Evolutionary conservation across 2,113 vertebrate species (phyloP).

Genomic region (Glareola pratincola): DNA sequence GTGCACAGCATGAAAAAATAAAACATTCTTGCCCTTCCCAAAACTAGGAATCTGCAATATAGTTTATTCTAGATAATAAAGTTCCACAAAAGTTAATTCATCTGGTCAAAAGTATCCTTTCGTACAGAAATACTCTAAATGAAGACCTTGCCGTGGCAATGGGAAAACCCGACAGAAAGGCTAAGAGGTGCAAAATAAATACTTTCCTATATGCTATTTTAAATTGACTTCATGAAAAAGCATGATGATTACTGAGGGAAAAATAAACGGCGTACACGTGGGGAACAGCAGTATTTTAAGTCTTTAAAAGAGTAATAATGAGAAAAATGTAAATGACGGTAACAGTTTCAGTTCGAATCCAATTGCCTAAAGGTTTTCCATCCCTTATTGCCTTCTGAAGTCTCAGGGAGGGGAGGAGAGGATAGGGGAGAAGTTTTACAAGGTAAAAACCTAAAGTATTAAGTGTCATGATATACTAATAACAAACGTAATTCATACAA

Average conservation of each 20-base stretch:
- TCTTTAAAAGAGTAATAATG: not conserved
- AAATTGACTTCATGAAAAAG: conserved; percentile 14
- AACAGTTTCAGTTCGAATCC: not conserved
- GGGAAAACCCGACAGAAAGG: conserved; percentile 10
- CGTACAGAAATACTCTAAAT: conserved; percentile 52
- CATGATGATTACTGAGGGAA: not conserved
- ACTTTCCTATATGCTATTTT: conserved; percentile 16
- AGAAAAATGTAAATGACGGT: not conserved
- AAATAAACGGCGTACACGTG: not conserved
- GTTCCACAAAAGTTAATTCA: conserved; percentile 39
- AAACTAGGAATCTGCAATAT: conserved; percentile 47
- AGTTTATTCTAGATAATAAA: conserved; percentile 50
- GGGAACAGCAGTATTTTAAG: not conserved
- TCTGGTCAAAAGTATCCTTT: conserved; percentile 61
- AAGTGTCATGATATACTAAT: not conserved
- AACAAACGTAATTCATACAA: conserved; percentile 38
- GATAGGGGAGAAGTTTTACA: not conserved
- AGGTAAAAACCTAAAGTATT: not conserved
- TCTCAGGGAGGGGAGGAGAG: not conserved
- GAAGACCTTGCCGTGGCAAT: conserved; percentile 52
- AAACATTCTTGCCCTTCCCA: conserved; percentile 57
- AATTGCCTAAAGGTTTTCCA: conserved; percentile 1
- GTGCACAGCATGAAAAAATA: conserved; percentile 51
- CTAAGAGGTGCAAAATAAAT: not conserved
- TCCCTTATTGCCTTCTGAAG: conserved; percentile 42